phyloP scores from a whole-genome alignment of 2,888 invertebrate genomes.

The Hemithea aestivaria region DNA sequence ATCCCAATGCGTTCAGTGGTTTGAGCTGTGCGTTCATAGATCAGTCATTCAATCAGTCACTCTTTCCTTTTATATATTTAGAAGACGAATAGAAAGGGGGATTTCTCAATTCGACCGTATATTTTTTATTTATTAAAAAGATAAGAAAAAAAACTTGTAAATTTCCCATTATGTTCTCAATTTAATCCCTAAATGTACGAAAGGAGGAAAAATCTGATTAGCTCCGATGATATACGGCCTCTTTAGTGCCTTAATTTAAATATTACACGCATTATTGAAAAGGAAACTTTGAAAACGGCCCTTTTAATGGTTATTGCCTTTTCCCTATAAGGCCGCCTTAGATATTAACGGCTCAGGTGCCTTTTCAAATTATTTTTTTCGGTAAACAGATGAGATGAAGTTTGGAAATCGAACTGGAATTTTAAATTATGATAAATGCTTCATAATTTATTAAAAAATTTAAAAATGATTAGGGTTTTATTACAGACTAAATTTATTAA shows the following conservation, averaged over 20 bases:
- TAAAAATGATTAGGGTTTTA: too few relatives aligned
- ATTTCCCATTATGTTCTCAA: slow-evolving; percentile 27
- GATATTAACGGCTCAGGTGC: slow-evolving; percentile 43
- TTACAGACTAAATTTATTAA: too few relatives aligned
- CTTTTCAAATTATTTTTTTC: slow-evolving; percentile 18
- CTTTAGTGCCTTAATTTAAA: slow-evolving; percentile 75
- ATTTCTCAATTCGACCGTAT: too few relatives aligned
- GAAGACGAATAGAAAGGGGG: too few relatives aligned
- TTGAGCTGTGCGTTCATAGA: too few relatives aligned
- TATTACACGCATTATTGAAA: slow-evolving; percentile 79
- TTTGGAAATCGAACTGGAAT: not conserved
- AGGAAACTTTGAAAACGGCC: slow-evolving; percentile 73
- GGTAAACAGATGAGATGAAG: slow-evolving; percentile 1
- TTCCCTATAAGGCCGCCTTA: slow-evolving; percentile 46
- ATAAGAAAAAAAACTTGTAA: slow-evolving; percentile 27
- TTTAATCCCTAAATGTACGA: slow-evolving; percentile 32
- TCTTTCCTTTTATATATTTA: too few relatives aligned
- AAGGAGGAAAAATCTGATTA: slow-evolving; percentile 35
- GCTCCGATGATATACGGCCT: slow-evolving; percentile 74
- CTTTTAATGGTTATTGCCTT: slow-evolving; percentile 77
- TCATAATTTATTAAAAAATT: not conserved
- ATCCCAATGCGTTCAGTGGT: too few relatives aligned
- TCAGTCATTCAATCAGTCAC: too few relatives aligned
- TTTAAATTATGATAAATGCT: not conserved
- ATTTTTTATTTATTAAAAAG: too few relatives aligned